A percentile compares a stretch with the other conserved stretches of the same genome.
phyloP scores from a whole-genome alignment of 2,797 vertebrate genomes.

The Chaetophractus vellerosus region DNA sequence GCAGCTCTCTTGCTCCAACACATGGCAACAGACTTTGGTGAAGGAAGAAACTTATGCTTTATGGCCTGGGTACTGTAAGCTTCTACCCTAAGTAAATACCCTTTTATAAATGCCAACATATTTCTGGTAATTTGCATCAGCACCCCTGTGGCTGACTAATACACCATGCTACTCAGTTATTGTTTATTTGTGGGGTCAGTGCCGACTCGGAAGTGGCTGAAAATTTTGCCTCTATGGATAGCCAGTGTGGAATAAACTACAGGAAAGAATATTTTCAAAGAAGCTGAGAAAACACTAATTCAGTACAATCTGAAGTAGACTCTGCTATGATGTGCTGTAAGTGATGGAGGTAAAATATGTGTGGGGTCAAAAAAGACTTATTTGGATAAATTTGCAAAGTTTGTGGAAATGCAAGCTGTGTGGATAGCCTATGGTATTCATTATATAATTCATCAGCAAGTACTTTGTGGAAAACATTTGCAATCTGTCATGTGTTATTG shows the following conservation, averaged over 20 bases:
- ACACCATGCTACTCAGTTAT: not conserved
- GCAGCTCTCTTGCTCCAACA: too few relatives aligned
- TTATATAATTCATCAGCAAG: not conserved
- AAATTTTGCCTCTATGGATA: not conserved
- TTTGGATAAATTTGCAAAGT: not conserved
- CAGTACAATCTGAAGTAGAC: not conserved
- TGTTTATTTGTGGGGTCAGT: not conserved
- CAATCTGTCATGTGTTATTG: not conserved
- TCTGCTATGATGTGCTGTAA: not conserved
- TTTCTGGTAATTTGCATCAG: too few relatives aligned
- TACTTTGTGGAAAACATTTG: not conserved
- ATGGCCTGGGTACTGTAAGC: too few relatives aligned
- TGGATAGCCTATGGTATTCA: not conserved
- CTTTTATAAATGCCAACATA: too few relatives aligned
- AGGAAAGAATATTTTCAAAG: not conserved
- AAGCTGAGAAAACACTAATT: not conserved
- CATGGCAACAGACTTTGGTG: too few relatives aligned
- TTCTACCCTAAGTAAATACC: too few relatives aligned
- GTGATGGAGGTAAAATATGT: not conserved
- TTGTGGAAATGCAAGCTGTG: not conserved
- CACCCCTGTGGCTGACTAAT: too few relatives aligned
- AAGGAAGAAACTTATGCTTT: too few relatives aligned
- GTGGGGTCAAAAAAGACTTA: not conserved
- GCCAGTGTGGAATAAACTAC: not conserved
- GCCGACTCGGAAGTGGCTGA: not conserved